A percentile compares a stretch with the other conserved stretches of the same genome.
phyloP scores from a whole-genome alignment of 2,113 vertebrate species.

The Felis catus region DNA sequence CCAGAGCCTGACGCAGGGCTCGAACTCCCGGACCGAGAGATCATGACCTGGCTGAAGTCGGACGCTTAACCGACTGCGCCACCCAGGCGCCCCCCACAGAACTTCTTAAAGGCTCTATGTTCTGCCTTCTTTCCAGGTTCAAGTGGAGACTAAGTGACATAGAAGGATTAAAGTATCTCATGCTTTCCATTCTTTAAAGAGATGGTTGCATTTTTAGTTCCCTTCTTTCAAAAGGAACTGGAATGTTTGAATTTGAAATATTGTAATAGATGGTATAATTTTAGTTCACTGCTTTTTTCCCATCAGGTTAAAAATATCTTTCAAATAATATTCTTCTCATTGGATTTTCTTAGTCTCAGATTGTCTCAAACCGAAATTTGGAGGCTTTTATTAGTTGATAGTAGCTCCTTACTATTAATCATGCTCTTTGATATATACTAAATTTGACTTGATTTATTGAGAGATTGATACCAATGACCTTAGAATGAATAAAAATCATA shows the following conservation, averaged over 20 bases:
- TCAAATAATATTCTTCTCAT: conserved; percentile 55
- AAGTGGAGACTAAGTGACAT: not conserved
- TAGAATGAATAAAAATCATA: conserved; percentile 57
- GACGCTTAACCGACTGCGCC: too few species aligned
- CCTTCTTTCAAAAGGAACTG: conserved; percentile 10
- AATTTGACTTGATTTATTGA: conserved; percentile 66
- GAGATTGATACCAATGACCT: conserved; percentile 61
- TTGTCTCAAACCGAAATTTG: conserved; percentile 48
- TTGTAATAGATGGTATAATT: conserved; percentile 54
- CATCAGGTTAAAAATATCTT: conserved; percentile 66
- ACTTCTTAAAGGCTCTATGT: not conserved
- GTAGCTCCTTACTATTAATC: conserved; percentile 63
- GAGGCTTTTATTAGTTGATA: conserved; percentile 58
- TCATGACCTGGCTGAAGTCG: too few species aligned
- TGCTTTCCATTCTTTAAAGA: not conserved
- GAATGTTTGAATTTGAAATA: conserved; percentile 52
- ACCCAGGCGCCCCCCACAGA: too few species aligned
- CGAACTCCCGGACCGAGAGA: too few species aligned
- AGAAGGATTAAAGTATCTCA: not conserved
- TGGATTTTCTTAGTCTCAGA: conserved; percentile 56
- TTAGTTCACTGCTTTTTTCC: conserved; percentile 49
- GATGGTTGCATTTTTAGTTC: conserved; percentile 3
- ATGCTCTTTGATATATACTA: conserved; percentile 61
- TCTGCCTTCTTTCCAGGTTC: not conserved
- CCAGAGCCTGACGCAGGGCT: too few species aligned